Percentiles rank a stretch among this genome's conserved stretches.
Evolutionary conservation across 2,888 invertebrate genomes (phyloP).

Genomic region (Yponomeuta plumbellus): DNA sequence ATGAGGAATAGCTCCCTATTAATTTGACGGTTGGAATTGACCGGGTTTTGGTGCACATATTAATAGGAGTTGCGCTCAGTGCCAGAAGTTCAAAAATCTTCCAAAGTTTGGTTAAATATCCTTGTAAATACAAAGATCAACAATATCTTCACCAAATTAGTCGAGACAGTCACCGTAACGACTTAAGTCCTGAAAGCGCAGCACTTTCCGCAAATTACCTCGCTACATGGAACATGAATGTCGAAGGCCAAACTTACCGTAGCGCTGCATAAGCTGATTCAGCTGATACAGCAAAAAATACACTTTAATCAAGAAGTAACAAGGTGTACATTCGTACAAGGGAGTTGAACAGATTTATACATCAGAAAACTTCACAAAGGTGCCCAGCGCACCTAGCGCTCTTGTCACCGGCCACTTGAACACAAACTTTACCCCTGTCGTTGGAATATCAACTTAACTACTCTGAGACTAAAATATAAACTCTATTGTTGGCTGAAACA

Average conservation of each 20-base stretch:
- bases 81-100: too few species aligned
- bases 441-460: neutral
- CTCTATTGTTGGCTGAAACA: neutral
- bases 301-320: neutral
- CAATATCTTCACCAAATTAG: too few species aligned
- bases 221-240: neutral
- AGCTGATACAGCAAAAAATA: neutral
- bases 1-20: too few species aligned
- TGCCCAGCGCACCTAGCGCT: slow-evolving; percentile 7
- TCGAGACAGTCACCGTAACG: neutral
- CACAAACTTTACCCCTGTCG: neutral
- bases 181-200: neutral
- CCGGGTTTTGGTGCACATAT: too few species aligned
- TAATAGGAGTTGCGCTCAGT: too few species aligned
- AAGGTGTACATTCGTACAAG: neutral
- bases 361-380: slow-evolving; percentile 13
- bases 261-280: neutral
- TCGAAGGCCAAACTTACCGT: neutral
- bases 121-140: too few species aligned
- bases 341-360: neutral
- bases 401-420: slow-evolving; percentile 4
- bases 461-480: neutral
- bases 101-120: too few species aligned
- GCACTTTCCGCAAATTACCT: neutral
- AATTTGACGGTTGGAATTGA: too few species aligned